Percentiles rank a stretch among this genome's conserved stretches.
These are phyloP conservation scores for Drosophila nigromelanica DNA, from an alignment of 1,140 invertebrate species.

Conservation along the genomic window DNA sequence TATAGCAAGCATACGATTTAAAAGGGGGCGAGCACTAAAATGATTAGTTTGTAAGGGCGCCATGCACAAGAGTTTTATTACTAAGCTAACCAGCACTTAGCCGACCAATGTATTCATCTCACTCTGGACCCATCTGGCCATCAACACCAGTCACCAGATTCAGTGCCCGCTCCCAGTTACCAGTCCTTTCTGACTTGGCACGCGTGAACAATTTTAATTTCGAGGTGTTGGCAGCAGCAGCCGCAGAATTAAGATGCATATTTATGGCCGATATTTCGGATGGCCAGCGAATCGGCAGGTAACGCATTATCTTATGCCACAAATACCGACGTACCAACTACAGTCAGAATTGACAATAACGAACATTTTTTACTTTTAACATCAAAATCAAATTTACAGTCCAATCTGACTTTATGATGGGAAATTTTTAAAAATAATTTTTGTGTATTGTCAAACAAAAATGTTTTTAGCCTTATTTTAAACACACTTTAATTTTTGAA, in stretches of 20 bases:
- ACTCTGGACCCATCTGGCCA: conserved; percentile 15
- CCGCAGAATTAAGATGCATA: conserved; percentile 51
- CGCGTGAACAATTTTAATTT: conserved; percentile 34
- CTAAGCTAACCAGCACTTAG: conserved; percentile 30
- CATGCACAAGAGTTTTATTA: conserved; percentile 14
- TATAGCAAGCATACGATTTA: conserved; percentile 41
- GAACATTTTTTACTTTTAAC: not conserved
- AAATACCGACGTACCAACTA: not conserved
- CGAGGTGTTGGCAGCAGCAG: conserved; percentile 37
- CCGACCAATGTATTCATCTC: conserved; percentile 22
- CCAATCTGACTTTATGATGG: too few species aligned
- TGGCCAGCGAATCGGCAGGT: not conserved
- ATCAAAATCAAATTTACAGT: too few species aligned
- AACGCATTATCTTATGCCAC: not conserved
- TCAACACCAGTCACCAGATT: conserved; percentile 1
- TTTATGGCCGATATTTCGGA: conserved; percentile 38
- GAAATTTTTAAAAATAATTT: too few species aligned
- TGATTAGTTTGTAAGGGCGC: conserved; percentile 2
- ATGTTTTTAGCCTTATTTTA: too few species aligned
- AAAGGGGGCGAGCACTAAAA: conserved; percentile 13
- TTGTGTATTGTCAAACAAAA: too few species aligned
- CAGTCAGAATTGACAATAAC: not conserved
- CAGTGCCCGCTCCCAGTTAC: not conserved
- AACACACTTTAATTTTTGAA: too few species aligned
- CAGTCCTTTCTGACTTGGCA: conserved; percentile 5